Evolutionary conservation across 2,888 invertebrate genomes (phyloP).

Genomic region (Ochropleura plecta): DNA sequence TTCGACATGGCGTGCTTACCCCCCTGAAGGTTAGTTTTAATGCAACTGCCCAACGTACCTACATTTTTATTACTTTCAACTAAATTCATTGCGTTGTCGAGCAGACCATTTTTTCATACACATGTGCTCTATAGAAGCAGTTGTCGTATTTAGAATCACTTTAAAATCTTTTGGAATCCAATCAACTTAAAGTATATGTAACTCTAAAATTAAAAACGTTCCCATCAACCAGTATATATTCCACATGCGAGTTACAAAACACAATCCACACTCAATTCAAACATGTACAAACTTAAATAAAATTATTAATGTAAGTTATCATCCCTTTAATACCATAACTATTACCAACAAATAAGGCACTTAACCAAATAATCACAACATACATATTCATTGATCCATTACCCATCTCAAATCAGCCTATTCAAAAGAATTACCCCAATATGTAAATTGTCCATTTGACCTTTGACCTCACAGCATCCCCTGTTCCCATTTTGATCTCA

Average conservation of each 20-base stretch:
- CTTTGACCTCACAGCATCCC: constrained; percentile 77
- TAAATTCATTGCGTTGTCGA: no score
- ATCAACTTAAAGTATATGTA: no score
- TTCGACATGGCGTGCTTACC: no score
- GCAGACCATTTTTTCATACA: no score
- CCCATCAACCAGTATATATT: not conserved
- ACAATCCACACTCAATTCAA: not conserved
- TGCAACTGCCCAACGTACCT: no score
- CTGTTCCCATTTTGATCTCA: constrained; percentile 77
- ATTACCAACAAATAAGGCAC: constrained; percentile 1
- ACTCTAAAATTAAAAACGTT: no score
- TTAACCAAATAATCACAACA: constrained; percentile 30
- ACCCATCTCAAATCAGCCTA: constrained; percentile 34
- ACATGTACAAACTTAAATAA: not conserved
- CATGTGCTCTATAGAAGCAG: no score
- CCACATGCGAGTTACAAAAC: not conserved
- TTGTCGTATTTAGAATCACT: no score
- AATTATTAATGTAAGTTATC: not conserved
- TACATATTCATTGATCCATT: constrained; percentile 31
- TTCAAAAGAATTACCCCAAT: constrained; percentile 61
- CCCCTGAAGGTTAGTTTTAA: no score
- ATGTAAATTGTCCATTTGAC: constrained; percentile 71
- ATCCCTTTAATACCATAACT: not conserved
- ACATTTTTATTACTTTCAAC: no score
- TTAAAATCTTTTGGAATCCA: no score